Base-by-base conservation (phyloP, 1,140 invertebrate species). In the Tetragnatha versicolor region DNA sequence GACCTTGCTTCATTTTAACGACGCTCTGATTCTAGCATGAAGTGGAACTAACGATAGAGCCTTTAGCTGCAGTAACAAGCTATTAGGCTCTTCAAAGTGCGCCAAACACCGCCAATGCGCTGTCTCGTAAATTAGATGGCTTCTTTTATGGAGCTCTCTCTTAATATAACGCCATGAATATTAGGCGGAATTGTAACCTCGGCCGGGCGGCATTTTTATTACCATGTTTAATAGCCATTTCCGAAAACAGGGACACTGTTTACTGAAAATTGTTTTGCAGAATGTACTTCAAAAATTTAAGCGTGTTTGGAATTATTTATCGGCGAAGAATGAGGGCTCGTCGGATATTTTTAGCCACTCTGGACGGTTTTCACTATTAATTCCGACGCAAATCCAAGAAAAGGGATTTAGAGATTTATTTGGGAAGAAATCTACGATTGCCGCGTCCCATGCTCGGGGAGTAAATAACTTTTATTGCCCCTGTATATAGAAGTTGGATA, bases 1-100 rank as follows among this genome's bases (percentile, higher is more conserved):
- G 63, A 68, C 63, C 63, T 68, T 47, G 49, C 27, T 47, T 68
- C 45, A 68, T 68, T 68, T 68, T 49, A 68, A 68, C 63, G 45
- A 58, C 49, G 17, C 45, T 31, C 42, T 47, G 63, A 45, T 68
- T 58, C 31, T 68, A 68, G 14, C 45, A 47, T 68, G 63, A 68
- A 49, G 45, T 68, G 63, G 63, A 68, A 68, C 63, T 68, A 68
- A 68, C 42, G 63, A 49, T 68, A 47, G 39, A 45, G 27, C 63
- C 55, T 49, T 45, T 49, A 49, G 22, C 63, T n/a, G 17, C 39
- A 29, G 63, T 68, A 68, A 68, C 63, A 68, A 68, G 33, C 45
- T 68, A 68, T 68, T 68, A 68, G 63, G 22, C 63, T 47, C 25
- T 68, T 68, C 45, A 68, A 47, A 68, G 45, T 68, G 39, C 39